These are phyloP conservation scores for Cataglyphis rosenhaueri DNA, from an alignment of 2,888 invertebrate species.

Conservation along the genomic window DNA sequence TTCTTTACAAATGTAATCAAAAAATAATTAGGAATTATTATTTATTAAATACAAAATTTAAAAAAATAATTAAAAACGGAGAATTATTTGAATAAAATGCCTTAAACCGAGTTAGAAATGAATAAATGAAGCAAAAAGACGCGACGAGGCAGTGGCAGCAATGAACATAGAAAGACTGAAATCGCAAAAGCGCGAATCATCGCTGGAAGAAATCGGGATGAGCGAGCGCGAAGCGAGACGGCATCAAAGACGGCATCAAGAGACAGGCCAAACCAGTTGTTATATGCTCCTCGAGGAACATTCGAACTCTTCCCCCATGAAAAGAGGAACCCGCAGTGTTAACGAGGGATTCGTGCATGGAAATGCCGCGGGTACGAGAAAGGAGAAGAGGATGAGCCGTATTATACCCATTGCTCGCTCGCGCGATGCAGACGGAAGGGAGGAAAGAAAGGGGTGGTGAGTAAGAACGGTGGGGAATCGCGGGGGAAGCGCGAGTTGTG, in stretches of 20 bases:
- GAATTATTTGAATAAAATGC: not conserved
- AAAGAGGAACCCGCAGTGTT: slow-evolving; percentile 49
- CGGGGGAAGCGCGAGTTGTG: slow-evolving; percentile 50
- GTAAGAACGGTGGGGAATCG: not conserved
- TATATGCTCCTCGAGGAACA: slow-evolving; percentile 38
- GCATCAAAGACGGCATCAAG: slow-evolving; percentile 42
- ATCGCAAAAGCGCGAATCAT: slow-evolving; percentile 15
- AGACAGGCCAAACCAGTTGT: slow-evolving; percentile 54
- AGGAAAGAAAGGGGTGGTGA: slow-evolving; percentile 30
- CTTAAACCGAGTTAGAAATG: not conserved
- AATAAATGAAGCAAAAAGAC: slow-evolving; percentile 10
- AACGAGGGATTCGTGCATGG: slow-evolving; percentile 43
- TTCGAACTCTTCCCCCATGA: slow-evolving; percentile 43
- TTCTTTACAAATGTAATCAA: not conserved
- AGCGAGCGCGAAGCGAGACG: slow-evolving; percentile 3
- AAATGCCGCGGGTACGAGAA: slow-evolving; percentile 33
- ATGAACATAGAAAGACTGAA: not conserved
- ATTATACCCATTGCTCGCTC: not conserved
- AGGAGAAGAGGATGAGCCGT: not conserved
- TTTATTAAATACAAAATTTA: not conserved
- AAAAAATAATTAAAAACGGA: not conserved
- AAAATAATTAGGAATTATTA: not conserved
- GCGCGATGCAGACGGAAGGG: slow-evolving; percentile 6
- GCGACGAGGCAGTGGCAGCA: slow-evolving; percentile 8
- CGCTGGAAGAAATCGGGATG: not conserved